Evolutionary conservation across 2,113 vertebrate species (phyloP).

Genomic region (Tenebrosternarchus preto): DNA sequence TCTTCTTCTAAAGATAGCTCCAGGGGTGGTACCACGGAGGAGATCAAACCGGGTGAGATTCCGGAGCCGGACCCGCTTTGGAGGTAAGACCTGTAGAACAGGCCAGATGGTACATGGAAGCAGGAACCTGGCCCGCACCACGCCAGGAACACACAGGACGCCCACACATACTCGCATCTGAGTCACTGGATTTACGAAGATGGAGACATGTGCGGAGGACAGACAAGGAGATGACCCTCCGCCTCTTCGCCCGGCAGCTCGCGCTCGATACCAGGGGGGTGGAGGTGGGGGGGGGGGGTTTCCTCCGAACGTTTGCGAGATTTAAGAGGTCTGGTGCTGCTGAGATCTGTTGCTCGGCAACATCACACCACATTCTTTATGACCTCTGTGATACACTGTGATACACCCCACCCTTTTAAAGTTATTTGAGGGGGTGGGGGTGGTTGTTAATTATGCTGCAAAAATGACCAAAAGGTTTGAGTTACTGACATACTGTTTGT

Average conservation of each 20-base stretch:
- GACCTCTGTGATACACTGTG: not conserved
- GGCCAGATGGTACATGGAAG: constrained; percentile 55
- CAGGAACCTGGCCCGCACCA: constrained; percentile 39
- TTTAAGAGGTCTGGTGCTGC: not conserved
- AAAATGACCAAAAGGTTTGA: too few relatives aligned
- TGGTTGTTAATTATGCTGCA: too few relatives aligned
- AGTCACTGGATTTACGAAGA: constrained; percentile 42
- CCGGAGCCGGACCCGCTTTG: constrained; percentile 32
- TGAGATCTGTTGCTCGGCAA: not conserved
- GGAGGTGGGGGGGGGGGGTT: too few relatives aligned
- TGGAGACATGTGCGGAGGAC: constrained; percentile 23
- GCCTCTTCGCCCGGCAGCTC: not conserved
- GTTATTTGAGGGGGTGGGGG: too few relatives aligned
- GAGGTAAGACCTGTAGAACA: constrained; percentile 51
- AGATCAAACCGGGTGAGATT: constrained; percentile 32
- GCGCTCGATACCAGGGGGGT: not conserved
- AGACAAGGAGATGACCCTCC: constrained; percentile 3
- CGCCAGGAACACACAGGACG: constrained; percentile 70
- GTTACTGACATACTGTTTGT: too few relatives aligned
- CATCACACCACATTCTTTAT: not conserved
- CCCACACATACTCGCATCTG: constrained; percentile 70
- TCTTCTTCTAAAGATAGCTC: constrained; percentile 30
- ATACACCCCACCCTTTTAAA: not conserved
- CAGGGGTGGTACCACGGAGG: constrained; percentile 10
- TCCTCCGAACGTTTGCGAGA: not conserved